Percentiles rank a stretch among this genome's conserved stretches.
Evolutionary conservation across 2,888 invertebrate genomes (phyloP).

Genomic region (Poecilus cupreus): DNA sequence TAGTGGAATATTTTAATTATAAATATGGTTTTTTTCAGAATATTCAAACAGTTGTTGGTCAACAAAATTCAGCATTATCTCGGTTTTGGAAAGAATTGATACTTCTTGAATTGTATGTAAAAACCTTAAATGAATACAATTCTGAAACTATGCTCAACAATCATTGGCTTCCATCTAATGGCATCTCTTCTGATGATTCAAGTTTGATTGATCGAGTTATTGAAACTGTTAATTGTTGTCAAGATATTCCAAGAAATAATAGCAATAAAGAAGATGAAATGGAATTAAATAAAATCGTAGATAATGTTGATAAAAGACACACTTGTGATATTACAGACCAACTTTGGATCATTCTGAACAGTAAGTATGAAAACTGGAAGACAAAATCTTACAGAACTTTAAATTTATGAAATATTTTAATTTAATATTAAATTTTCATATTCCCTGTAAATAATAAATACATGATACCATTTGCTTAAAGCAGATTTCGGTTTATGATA

Average conservation of each 20-base stretch:
- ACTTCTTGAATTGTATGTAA: conserved; percentile 57
- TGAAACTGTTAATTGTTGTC: background rate
- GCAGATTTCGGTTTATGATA: no score
- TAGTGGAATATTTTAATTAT: background rate
- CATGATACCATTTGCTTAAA: no score
- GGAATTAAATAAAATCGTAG: conserved; percentile 40
- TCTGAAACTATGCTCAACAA: conserved; percentile 31
- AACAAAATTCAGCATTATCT: conserved; percentile 60
- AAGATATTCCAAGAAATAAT: conserved; percentile 14
- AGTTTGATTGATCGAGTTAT: conserved; percentile 34
- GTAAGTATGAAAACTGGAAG: background rate
- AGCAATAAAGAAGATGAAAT: conserved; percentile 12
- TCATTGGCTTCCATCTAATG: conserved; percentile 38
- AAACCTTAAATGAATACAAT: conserved; percentile 45
- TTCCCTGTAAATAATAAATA: no score
- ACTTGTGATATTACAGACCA: conserved; percentile 47
- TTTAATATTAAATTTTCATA: no score
- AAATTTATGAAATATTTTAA: no score
- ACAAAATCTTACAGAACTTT: background rate
- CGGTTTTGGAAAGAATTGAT: conserved; percentile 62
- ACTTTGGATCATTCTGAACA: conserved; percentile 41
- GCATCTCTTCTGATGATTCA: background rate
- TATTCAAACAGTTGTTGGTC: conserved; percentile 63
- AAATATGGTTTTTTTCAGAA: conserved; percentile 56
- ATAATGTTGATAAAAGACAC: background rate